These are phyloP conservation scores for Sialis fuliginosa DNA, from an alignment of 2,888 invertebrate genomes.

Conservation along the genomic window DNA sequence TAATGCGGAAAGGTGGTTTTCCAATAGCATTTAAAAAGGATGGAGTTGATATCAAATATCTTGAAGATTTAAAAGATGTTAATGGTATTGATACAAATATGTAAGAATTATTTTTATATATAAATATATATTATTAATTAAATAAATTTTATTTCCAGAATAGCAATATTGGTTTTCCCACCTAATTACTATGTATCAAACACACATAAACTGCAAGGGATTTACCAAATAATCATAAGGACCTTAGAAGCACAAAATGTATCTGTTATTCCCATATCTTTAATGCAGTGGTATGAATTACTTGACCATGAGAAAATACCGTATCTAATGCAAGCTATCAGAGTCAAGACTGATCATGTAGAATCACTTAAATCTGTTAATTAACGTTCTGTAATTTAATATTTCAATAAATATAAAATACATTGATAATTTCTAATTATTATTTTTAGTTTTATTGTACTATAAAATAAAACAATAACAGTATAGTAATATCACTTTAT, in stretches of 20 bases:
- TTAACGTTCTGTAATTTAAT: background rate
- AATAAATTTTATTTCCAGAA: constrained; percentile 25
- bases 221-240: constrained; percentile 31
- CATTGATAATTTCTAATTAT: too few species aligned
- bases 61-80: constrained; percentile 24
- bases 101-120: constrained; percentile 19
- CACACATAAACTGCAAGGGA: constrained; percentile 33
- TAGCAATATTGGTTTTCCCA: constrained; percentile 35
- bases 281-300: constrained; percentile 32
- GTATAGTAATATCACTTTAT: too few species aligned
- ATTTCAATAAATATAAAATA: background rate
- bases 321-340: constrained; percentile 41
- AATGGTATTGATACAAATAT: constrained; percentile 21
- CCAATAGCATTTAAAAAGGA: constrained; percentile 25
- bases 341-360: constrained; percentile 27
- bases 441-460: too few species aligned
- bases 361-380: background rate
- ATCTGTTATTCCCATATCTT: constrained; percentile 34
- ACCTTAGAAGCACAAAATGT: constrained; percentile 37
- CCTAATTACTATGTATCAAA: constrained; percentile 38
- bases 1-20: constrained; percentile 32
- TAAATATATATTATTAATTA: background rate
- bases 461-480: too few species aligned
- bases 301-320: constrained; percentile 40
- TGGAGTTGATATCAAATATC: constrained; percentile 17